Percentiles rank a stretch among this genome's conserved stretches.
phyloP scores from a whole-genome alignment of 2,888 invertebrate species.

The Caenorhabditis wallacei region DNA sequence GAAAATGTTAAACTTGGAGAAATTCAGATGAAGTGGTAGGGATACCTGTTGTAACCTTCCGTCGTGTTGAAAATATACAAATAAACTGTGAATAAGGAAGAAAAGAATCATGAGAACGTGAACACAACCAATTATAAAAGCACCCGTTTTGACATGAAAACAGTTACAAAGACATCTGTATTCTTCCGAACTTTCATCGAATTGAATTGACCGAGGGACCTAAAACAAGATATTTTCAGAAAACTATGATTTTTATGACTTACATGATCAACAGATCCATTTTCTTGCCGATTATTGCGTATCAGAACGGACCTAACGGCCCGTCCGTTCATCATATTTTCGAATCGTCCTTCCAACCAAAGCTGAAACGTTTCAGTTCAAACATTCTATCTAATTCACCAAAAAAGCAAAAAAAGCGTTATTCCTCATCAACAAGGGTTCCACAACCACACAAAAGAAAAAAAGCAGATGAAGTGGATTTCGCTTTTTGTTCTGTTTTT shows the following conservation, averaged over 20 bases:
- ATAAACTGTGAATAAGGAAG: conserved; percentile 80
- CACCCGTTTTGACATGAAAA: conserved; percentile 83
- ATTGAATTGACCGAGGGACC: conserved; percentile 80
- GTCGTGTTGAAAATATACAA: conserved; percentile 81
- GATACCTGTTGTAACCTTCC: conserved; percentile 67
- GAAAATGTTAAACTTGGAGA: conserved; percentile 31
- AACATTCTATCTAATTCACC: not conserved
- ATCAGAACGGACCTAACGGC: conserved; percentile 78
- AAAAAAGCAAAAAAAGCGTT: conserved; percentile 8
- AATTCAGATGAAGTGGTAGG: not conserved
- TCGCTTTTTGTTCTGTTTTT: conserved; percentile 35
- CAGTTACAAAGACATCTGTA: conserved; percentile 82
- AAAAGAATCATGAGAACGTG: conserved; percentile 78
- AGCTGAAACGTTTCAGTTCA: conserved; percentile 36
- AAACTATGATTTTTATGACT: conserved; percentile 7
- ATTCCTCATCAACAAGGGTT: not conserved
- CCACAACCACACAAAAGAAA: conserved; percentile 26
- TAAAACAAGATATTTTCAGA: conserved; percentile 24
- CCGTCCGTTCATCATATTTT: conserved; percentile 80
- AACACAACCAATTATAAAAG: conserved; percentile 77
- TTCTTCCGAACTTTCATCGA: conserved; percentile 80
- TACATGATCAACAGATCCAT: conserved; percentile 73
- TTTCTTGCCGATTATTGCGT: conserved; percentile 75
- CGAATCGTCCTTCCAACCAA: conserved; percentile 63
- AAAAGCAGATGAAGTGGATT: conserved; percentile 58